Conservation (phyloP, 2,113 vertebrate genomes). For the Brachyistius frenatus region DNA sequence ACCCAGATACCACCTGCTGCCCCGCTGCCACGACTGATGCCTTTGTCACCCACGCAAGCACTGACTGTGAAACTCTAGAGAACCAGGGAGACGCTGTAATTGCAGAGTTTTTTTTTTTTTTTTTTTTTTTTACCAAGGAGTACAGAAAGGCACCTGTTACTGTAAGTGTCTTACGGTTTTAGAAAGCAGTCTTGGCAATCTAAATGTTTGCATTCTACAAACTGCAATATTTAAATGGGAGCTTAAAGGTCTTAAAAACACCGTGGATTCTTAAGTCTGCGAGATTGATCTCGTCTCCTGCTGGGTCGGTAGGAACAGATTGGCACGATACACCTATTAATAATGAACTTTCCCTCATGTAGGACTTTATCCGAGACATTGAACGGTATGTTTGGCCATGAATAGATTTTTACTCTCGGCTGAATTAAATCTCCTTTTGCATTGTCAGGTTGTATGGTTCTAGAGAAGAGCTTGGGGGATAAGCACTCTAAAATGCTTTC, state of each 20-base stretch:
- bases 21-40: slow-evolving; percentile 26
- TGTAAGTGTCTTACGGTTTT: background rate
- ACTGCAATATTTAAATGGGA: slow-evolving; percentile 11
- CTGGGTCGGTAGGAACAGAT: slow-evolving; percentile 20
- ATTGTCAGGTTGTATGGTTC: slow-evolving; percentile 50
- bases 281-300: slow-evolving; percentile 43
- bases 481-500: slow-evolving; percentile 28
- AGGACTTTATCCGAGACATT: slow-evolving; percentile 55
- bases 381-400: slow-evolving; percentile 51
- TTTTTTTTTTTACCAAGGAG: background rate
- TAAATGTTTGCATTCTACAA: slow-evolving; percentile 10
- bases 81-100: slow-evolving; percentile 2
- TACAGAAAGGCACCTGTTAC: background rate
- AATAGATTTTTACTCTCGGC: slow-evolving; percentile 63
- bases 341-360: slow-evolving; percentile 48
- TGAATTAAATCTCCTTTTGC: slow-evolving; percentile 67
- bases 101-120: background rate
- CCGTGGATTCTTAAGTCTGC: background rate
- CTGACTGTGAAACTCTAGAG: background rate
- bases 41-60: slow-evolving; percentile 40
- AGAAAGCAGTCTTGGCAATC: background rate
- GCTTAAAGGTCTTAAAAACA: slow-evolving; percentile 15
- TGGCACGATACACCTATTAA: slow-evolving; percentile 41
- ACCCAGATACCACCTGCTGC: slow-evolving; percentile 45
- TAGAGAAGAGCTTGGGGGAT: slow-evolving; percentile 23